Evolutionary conservation across 2,113 vertebrate species (phyloP).

Genomic region (Arvicanthis niloticus): DNA sequence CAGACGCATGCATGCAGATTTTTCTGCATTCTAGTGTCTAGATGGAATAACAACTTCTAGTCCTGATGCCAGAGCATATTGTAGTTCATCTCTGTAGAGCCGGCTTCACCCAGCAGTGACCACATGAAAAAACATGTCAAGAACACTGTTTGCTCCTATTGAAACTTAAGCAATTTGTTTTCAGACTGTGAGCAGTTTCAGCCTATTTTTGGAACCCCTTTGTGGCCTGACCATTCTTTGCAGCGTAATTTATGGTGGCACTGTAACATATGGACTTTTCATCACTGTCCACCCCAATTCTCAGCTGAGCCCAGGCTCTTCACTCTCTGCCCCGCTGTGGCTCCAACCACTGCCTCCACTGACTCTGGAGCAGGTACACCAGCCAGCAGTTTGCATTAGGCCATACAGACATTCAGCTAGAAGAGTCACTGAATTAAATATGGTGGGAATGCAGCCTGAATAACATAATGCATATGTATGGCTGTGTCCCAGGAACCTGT

Average conservation of each 20-base stretch:
- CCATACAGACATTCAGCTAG: slow-evolving; percentile 37
- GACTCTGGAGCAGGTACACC: slow-evolving; percentile 58
- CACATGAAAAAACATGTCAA: slow-evolving; percentile 90
- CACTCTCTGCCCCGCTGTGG: slow-evolving; percentile 29
- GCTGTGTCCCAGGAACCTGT: background rate
- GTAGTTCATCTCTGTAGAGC: slow-evolving; percentile 85
- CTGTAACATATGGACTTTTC: slow-evolving; percentile 92
- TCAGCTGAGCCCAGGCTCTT: slow-evolving; percentile 84
- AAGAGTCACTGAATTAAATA: background rate
- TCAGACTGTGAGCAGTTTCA: slow-evolving; percentile 88
- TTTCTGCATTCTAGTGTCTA: slow-evolving; percentile 82
- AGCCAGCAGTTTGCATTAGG: slow-evolving; percentile 48
- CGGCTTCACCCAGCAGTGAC: slow-evolving; percentile 81
- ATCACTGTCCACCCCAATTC: slow-evolving; percentile 91
- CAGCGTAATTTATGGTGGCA: slow-evolving; percentile 93
- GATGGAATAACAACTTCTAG: slow-evolving; percentile 83
- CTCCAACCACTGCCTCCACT: background rate
- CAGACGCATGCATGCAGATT: slow-evolving; percentile 88
- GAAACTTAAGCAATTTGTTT: slow-evolving; percentile 94
- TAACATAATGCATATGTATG: background rate
- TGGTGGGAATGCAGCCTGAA: background rate
- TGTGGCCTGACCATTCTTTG: slow-evolving; percentile 90
- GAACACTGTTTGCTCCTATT: slow-evolving; percentile 89
- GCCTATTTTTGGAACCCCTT: slow-evolving; percentile 93
- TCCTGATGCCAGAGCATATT: slow-evolving; percentile 83